Evolutionary conservation across 1,140 invertebrate genomes (phyloP), one percentile per base, ranked within the genome.

Genomic region (Lucilia sericata): DNA sequence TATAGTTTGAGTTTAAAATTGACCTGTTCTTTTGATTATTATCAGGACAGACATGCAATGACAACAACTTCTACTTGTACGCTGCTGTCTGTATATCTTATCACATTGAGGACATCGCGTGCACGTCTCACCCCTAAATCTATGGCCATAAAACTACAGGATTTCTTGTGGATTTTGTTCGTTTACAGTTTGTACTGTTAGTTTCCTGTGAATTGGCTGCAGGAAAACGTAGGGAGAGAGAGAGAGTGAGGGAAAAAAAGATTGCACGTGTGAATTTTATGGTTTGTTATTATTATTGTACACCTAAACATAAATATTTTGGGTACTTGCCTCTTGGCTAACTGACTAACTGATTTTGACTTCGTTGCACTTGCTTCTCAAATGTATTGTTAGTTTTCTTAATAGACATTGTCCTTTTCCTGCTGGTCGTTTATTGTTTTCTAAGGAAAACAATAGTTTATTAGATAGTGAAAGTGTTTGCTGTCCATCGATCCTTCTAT

Each of bases 181-280:
- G 25, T 30, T 30, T 30, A 49, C 9, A 49, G 25, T 30, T 9
- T 34, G 74, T 76, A 80, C 76, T 80, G 76, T 80, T 80, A 80
- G 76, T 80, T 80, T 80, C 76, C 76, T 80, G 76, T 80, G 76
- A 80, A 80, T 21, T 80, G 74, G 17, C 12, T 76, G 74, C 25
- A 30, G 25, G 25, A 30, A 30, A 30, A 30, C 25, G 25, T 1
- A 30, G 25, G 1, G 25, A 30, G 25, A 2, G 25, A 30, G 25
- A 2, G 25, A 30, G 25, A 2, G 25, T 30, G 25, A 30, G 10
- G 42, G 5, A 42, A 36, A 78, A 4, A 42, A 49, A 49, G 76
- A 80, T 80, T 80, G 76, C 76, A 80, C 76, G 76, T 80, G 76
- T 80, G 76, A 80, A 80, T 80, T 80, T 80, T 80, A 80, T 80